Evolutionary conservation across 1,140 invertebrate species (phyloP), one percentile per base, ranked within the genome.

Genomic region (Panagrolaimus sp.): DNA sequence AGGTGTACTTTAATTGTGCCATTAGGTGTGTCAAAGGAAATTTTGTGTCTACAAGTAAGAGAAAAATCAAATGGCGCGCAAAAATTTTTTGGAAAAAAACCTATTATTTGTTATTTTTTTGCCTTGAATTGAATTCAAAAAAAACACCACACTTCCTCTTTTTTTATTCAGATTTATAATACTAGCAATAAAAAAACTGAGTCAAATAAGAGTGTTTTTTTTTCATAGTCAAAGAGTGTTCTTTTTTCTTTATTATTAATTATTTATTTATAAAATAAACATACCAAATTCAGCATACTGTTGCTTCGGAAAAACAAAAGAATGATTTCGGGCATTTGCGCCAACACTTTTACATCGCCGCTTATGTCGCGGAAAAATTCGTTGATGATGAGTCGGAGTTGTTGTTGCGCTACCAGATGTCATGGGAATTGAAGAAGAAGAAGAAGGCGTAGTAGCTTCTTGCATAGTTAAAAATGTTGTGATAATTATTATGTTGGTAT

Each of bases 261-360:
- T 26, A 58, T 26, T 26, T 12, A 21, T 58, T 58, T 58, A 12
- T 58, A 21, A n/a, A 52, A 52, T 21, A 28, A 28, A 58, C 52
- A 26, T 21, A 58, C 52, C 52, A 28, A 58, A 58, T 26, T 58
- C 52, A 58, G 52, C 28, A 17, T 58, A 58, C 52, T 21, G 52
- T 21, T 58, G 21, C 17, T 21, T 58, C 52, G 52, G 52, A 58
- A 58, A 58, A 21, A 58, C 52, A 28, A 58, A 58, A 21, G 52
- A 58, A 26, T 26, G 10, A 58, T 58, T 21, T 58, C 52, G 52
- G 52, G 21, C 28, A 28, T 28, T 28, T 26, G 52, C 52, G 28
- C 52, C 52, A 10, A 58, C 52, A 58, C 52, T 58, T 58, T 58
- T 58, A n/a, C 52, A 58, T 26, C 52, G 15, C 52, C 52, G 52